phyloP scores from a whole-genome alignment of 2,113 vertebrate species.

The Hippocampus comes region DNA sequence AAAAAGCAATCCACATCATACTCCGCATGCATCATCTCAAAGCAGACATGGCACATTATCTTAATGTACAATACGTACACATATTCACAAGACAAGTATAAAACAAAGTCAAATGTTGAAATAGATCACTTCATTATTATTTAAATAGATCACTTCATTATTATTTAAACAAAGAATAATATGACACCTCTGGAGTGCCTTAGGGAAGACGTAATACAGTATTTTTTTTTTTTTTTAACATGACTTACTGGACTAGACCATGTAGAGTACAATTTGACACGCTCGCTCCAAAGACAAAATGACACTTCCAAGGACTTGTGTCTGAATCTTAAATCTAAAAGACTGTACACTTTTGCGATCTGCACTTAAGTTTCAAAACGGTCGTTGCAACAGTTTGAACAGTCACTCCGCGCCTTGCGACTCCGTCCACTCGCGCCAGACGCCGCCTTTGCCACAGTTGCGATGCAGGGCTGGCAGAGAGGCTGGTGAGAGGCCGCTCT shows the following conservation, averaged over 20 bases:
- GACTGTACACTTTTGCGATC: conserved; percentile 29
- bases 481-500: conserved; percentile 55
- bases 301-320: conserved; percentile 16
- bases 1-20: conserved; percentile 5
- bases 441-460: conserved; percentile 50
- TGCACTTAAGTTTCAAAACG: conserved; percentile 44
- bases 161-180: not conserved
- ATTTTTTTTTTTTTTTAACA: conserved; percentile 1
- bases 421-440: conserved; percentile 53
- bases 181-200: conserved; percentile 12
- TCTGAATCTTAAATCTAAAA: not conserved
- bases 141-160: not conserved
- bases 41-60: conserved; percentile 24
- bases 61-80: conserved; percentile 25
- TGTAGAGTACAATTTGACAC: not conserved
- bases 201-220: conserved; percentile 1
- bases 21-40: conserved; percentile 45
- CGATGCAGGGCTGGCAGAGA: conserved; percentile 53
- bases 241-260: conserved; percentile 13
- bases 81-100: conserved; percentile 20
- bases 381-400: conserved; percentile 47
- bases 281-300: not conserved
- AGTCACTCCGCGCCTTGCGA: conserved; percentile 40
- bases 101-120: conserved; percentile 6
- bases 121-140: not conserved